Conservation (phyloP, 2,797 vertebrate genomes). For the Rhodeus uyekii region DNA sequence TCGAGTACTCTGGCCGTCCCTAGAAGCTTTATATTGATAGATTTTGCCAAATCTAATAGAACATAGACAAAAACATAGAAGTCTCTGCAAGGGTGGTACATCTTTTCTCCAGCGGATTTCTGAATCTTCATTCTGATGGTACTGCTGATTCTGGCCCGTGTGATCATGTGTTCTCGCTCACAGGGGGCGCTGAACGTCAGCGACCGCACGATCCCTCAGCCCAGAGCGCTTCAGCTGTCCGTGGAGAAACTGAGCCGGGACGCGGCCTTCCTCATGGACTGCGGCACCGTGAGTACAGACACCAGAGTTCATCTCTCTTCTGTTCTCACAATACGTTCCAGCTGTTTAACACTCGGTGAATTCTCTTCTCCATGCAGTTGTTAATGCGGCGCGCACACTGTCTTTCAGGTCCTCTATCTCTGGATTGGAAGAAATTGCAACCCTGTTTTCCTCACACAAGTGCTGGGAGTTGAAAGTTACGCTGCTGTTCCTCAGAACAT, state of each 20-base stretch:
- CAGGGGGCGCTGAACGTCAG: slow-evolving; percentile 90
- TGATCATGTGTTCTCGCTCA: not conserved
- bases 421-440: slow-evolving; percentile 92
- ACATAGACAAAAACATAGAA: no score
- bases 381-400: not conserved
- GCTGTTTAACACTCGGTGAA: not conserved
- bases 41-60: no score
- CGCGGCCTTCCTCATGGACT: slow-evolving; percentile 93
- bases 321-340: no score
- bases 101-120: no score
- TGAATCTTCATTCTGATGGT: no score
- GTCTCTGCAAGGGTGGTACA: no score
- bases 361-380: not conserved
- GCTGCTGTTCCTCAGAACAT: slow-evolving; percentile 85
- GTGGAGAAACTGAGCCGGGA: slow-evolving; percentile 92
- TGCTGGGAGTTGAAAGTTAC: slow-evolving; percentile 88
- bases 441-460: slow-evolving; percentile 85
- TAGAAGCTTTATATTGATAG: no score
- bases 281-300: slow-evolving; percentile 83
- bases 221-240: slow-evolving; percentile 87
- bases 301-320: no score
- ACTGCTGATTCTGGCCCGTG: no score
- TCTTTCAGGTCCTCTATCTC: slow-evolving; percentile 85
- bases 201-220: slow-evolving; percentile 91
- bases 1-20: no score